Base-by-base conservation (phyloP, 37 sponge, comb jelly and placozoan species). In the Hormiphora californensis region DNA sequence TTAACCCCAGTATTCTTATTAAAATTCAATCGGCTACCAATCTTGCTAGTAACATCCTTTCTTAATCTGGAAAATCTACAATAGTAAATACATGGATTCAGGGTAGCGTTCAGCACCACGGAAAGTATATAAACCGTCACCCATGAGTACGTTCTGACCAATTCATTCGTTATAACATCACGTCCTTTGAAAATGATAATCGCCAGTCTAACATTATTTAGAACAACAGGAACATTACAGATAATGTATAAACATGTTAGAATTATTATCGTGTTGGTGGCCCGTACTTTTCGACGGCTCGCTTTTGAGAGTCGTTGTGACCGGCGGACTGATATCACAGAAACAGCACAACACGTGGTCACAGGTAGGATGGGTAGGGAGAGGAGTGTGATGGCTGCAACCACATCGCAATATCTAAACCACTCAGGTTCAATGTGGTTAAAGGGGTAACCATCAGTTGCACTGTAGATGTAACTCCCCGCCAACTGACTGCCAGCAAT, bases 191-290 rank as follows among this genome's bases (percentile, higher is more conserved):
- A n/a, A n/a, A n/a, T n/a, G n/a, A n/a, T n/a, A n/a, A n/a, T n/a
- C n/a, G n/a, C n/a, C n/a, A n/a, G n/a, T n/a, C n/a, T n/a, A n/a
- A n/a, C n/a, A n/a, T n/a, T n/a, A n/a, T n/a, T n/a, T n/a, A n/a
- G n/a, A n/a, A n/a, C n/a, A n/a, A 73, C 81, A 12, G 81, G 81
- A n/a, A 73, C 43, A 46, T 73, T 73, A 40, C 81, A 73, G 38
- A 36, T 12, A 22, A 73, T 73, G 46, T 73, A 73, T 19, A 73
- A 43, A 11, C 5, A 27, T 15, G 81, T 73, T 23, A 73, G 43
- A 46, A 73, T 73, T 22, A 73, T 43, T 4, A 73, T 46, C 1
- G 81, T 73, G 44, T 43, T 28, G 25, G 81, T 73, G 35, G 81
- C 81, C 25, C 43, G 81, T 23, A n/a, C 46, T 17, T 73, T 73